Evolutionary conservation across 2,113 vertebrate species (phyloP).

Genomic region (Hystrix cristata): DNA sequence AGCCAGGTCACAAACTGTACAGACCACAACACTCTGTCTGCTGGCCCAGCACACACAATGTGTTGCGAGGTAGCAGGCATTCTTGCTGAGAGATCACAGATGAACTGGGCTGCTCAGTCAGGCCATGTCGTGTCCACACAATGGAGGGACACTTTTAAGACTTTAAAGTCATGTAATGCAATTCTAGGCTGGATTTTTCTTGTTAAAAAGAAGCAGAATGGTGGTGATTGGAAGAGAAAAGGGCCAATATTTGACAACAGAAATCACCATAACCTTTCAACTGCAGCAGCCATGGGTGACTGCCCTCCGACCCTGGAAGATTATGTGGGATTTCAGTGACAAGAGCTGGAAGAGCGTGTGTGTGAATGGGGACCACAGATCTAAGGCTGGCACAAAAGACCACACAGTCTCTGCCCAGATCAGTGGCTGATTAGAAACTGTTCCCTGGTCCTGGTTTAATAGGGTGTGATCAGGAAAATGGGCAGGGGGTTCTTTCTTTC

Average conservation of each 20-base stretch:
- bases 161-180: slow-evolving; percentile 93
- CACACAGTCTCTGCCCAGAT: slow-evolving; percentile 90
- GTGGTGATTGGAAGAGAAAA: slow-evolving; percentile 91
- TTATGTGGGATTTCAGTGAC: slow-evolving; percentile 94
- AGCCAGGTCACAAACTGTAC: not conserved
- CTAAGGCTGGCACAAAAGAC: slow-evolving; percentile 90
- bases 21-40: slow-evolving; percentile 19
- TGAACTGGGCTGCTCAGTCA: slow-evolving; percentile 86
- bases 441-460: slow-evolving; percentile 91
- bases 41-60: slow-evolving; percentile 80
- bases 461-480: slow-evolving; percentile 89
- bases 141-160: slow-evolving; percentile 91
- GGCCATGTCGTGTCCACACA: slow-evolving; percentile 88
- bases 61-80: slow-evolving; percentile 86
- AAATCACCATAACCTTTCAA: slow-evolving; percentile 94
- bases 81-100: slow-evolving; percentile 86
- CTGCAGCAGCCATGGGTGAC: slow-evolving; percentile 92
- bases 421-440: slow-evolving; percentile 91
- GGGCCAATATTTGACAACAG: slow-evolving; percentile 93
- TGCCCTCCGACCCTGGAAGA: slow-evolving; percentile 92
- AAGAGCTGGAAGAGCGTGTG: slow-evolving; percentile 92
- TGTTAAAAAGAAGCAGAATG: slow-evolving; percentile 89
- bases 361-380: slow-evolving; percentile 91
- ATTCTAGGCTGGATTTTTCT: slow-evolving; percentile 90
- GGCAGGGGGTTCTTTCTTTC: slow-evolving; percentile 49